A percentile compares a stretch with the other conserved stretches of the same genome.
Conservation (phyloP, 2,888 invertebrate species). For the Diarsia dahlii region DNA sequence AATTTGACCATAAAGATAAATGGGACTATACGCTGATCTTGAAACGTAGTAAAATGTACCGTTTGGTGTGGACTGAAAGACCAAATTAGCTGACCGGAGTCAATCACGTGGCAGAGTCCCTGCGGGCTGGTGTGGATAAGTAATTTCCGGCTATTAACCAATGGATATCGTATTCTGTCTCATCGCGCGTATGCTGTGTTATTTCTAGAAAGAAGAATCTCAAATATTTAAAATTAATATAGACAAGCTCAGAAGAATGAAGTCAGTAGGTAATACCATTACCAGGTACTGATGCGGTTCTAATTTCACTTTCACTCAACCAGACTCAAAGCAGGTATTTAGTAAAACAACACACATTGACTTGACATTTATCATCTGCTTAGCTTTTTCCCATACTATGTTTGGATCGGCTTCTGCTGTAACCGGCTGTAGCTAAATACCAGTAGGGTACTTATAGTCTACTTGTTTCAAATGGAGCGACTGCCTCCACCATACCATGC, state of each 20-base stretch:
- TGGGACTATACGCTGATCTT: conserved; percentile 29
- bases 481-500: background rate
- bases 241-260: background rate
- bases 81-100: conserved; percentile 16
- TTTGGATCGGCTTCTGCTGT: background rate
- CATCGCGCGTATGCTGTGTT: conserved; percentile 30
- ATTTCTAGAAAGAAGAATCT: conserved; percentile 21
- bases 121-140: conserved; percentile 61
- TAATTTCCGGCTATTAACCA: conserved; percentile 67
- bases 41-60: conserved; percentile 37
- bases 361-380: too few species aligned
- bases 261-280: too few species aligned
- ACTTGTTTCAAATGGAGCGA: background rate
- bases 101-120: conserved; percentile 37
- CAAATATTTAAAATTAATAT: background rate
- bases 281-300: background rate
- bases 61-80: conserved; percentile 41
- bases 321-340: background rate
- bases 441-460: background rate
- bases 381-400: background rate
- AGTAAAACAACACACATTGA: background rate
- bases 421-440: background rate
- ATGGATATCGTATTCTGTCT: conserved; percentile 56
- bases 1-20: conserved; percentile 45
- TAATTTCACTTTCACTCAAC: background rate